A percentile compares a stretch with the other conserved stretches of the same genome.
Evolutionary conservation across 2,797 vertebrate genomes (phyloP).

Genomic region (Melanotaenia nigrans): DNA sequence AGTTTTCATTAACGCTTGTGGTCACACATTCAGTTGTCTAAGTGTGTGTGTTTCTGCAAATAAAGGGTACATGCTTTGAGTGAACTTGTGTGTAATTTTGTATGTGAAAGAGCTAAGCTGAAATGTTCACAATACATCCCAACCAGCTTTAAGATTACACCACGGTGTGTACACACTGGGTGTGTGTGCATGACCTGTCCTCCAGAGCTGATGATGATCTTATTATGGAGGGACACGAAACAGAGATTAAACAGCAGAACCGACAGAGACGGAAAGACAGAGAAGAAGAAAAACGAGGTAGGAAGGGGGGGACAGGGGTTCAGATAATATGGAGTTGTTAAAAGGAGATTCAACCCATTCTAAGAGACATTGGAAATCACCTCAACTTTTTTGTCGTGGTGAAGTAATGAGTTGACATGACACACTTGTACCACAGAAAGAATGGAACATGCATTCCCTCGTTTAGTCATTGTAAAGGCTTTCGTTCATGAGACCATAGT

Average conservation of each 20-base stretch:
- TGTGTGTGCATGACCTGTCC: slow-evolving; percentile 27
- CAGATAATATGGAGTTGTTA: not conserved
- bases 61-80: not conserved
- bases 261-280: not conserved
- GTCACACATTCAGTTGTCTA: slow-evolving; percentile 19
- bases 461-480: too few relatives aligned
- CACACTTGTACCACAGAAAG: not conserved
- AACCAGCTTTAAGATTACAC: slow-evolving; percentile 20
- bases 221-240: slow-evolving; percentile 67
- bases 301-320: not conserved
- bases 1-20: slow-evolving; percentile 33
- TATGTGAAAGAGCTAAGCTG: slow-evolving; percentile 30
- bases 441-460: too few relatives aligned
- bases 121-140: slow-evolving; percentile 29
- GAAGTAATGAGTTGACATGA: not conserved
- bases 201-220: slow-evolving; percentile 47
- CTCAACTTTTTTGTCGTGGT: not conserved
- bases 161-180: slow-evolving; percentile 12
- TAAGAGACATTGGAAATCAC: not conserved
- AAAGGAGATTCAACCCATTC: not conserved
- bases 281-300: not conserved
- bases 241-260: slow-evolving; percentile 58
- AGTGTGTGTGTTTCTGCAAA: slow-evolving; percentile 14
- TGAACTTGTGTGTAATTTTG: slow-evolving; percentile 15
- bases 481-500: too few relatives aligned